phyloP scores from a whole-genome alignment of 2,797 vertebrate genomes.

The Sebastes nivosus region DNA sequence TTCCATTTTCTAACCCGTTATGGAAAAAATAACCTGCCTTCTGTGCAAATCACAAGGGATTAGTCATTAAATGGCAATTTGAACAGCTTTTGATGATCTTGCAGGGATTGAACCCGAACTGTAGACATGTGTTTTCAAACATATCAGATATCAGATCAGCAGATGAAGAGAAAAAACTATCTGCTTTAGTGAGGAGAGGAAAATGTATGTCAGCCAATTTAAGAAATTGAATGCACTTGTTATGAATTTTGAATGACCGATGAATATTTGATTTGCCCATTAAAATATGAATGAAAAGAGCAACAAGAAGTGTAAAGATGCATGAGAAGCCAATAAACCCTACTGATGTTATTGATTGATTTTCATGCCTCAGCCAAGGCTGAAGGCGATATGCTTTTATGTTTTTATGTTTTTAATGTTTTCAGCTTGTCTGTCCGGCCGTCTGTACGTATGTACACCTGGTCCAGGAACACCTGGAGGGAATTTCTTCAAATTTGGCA shows the following conservation, averaged over 20 bases:
- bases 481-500: too few relatives aligned
- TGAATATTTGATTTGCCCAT: background rate
- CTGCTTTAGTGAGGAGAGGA: background rate
- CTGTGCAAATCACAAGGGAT: background rate
- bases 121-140: background rate
- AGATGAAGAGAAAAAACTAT: too few relatives aligned
- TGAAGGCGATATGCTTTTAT: too few relatives aligned
- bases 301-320: background rate
- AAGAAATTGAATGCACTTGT: background rate
- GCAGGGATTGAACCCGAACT: background rate
- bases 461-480: too few relatives aligned
- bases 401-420: too few relatives aligned
- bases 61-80: background rate
- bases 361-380: background rate
- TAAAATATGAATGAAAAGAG: background rate
- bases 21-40: too few relatives aligned
- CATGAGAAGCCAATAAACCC: background rate
- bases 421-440: too few relatives aligned
- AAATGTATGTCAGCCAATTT: background rate
- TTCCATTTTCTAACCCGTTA: background rate
- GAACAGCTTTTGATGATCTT: background rate
- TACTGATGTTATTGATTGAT: background rate
- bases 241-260: background rate
- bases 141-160: too few relatives aligned
- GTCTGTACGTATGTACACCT: too few relatives aligned